Conservation (phyloP, 2,797 vertebrate species). For the Pseudopleuronectes americanus region DNA sequence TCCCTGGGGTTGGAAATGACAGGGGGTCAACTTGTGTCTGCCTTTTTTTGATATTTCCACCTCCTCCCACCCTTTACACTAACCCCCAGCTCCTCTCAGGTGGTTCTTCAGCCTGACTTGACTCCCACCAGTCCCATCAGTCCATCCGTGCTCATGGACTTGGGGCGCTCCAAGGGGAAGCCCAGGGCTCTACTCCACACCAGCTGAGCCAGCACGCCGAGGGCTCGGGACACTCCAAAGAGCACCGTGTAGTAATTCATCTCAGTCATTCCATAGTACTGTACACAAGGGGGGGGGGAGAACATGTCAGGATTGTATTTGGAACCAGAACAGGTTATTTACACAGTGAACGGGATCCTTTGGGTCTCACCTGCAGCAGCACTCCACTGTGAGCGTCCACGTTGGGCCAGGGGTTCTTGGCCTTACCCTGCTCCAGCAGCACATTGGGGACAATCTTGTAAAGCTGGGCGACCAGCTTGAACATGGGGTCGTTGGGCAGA, state of each 20-base stretch:
- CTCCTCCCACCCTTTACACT: slow-evolving; percentile 66
- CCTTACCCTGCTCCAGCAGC: slow-evolving; percentile 97
- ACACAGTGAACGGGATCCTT: rapidly evolving
- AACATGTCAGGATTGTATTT: not conserved
- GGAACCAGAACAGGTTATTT: not conserved
- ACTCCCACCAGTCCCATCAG: slow-evolving; percentile 91
- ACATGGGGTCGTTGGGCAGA: slow-evolving; percentile 94
- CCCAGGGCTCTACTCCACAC: slow-evolving; percentile 96
- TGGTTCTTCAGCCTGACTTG: slow-evolving; percentile 87
- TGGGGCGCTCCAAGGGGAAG: slow-evolving; percentile 96
- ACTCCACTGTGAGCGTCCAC: slow-evolving; percentile 98
- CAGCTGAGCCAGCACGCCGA: slow-evolving; percentile 93
- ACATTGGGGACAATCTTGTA: slow-evolving; percentile 98
- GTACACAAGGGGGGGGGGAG: slow-evolving; percentile 34
- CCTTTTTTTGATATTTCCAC: slow-evolving; percentile 54
- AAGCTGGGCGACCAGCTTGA: slow-evolving; percentile 95
- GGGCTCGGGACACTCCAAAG: slow-evolving; percentile 94
- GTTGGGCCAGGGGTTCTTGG: slow-evolving; percentile 99
- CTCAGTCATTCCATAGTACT: slow-evolving; percentile 98
- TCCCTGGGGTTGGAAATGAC: slow-evolving; percentile 69
- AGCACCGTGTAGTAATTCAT: slow-evolving; percentile 99
- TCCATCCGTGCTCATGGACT: slow-evolving; percentile 97
- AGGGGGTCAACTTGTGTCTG: slow-evolving; percentile 64
- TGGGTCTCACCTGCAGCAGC: slow-evolving; percentile 90
- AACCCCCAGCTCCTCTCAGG: slow-evolving; percentile 56